Percentiles rank a stretch among this genome's conserved stretches.
Evolutionary conservation across 2,113 vertebrate genomes (phyloP).

Genomic region (Hydrochoerus hydrochaeris): DNA sequence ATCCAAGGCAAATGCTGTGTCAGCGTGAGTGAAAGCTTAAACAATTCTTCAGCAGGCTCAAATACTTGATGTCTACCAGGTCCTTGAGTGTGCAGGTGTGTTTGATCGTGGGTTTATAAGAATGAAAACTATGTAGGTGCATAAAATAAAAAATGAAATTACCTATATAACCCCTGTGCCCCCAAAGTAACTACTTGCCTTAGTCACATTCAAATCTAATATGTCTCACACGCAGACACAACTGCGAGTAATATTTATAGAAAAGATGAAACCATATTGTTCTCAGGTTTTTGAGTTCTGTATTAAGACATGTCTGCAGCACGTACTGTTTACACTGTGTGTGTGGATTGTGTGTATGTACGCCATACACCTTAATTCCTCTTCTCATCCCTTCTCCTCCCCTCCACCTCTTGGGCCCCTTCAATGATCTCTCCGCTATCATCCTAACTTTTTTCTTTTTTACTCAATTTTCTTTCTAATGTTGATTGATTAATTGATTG

Average conservation of each 20-base stretch:
- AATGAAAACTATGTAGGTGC: neutral
- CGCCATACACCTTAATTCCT: neutral
- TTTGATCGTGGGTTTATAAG: neutral
- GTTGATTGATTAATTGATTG: neutral
- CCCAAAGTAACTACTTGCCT: neutral
- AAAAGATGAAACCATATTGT: neutral
- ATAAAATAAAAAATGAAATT: conserved; percentile 39
- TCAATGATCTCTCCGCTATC: neutral
- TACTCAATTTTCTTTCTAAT: neutral
- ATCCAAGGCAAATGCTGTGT: neutral
- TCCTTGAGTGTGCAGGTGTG: neutral
- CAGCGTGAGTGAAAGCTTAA: neutral
- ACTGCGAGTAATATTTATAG: neutral
- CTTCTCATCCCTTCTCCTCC: neutral
- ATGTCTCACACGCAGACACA: neutral
- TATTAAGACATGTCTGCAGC: neutral
- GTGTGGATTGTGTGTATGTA: neutral
- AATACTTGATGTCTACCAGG: neutral
- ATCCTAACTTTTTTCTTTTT: neutral
- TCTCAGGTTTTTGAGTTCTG: neutral
- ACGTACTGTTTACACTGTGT: neutral
- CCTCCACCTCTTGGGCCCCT: neutral
- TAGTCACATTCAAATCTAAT: conserved; percentile 1
- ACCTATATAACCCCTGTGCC: neutral
- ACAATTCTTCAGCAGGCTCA: neutral